Conservation (phyloP, 64 coral and sea anemone genomes). For the Montipora efflorescens region DNA sequence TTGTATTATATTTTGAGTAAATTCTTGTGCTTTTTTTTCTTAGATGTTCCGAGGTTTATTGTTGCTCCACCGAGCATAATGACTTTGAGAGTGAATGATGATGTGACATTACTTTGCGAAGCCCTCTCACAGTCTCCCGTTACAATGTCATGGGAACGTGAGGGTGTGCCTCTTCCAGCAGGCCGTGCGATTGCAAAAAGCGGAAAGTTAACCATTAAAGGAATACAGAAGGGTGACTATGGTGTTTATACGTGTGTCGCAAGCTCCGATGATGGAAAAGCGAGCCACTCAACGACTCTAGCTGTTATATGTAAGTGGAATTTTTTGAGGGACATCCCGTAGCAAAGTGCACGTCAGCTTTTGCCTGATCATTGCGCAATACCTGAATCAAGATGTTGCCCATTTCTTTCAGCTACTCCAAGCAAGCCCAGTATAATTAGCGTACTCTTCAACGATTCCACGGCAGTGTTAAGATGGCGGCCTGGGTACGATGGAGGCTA, state of each 20-base stretch:
- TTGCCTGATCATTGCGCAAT: too few relatives aligned
- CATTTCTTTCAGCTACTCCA: constrained; percentile 76
- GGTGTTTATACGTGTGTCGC: constrained; percentile 87
- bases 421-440: constrained; percentile 68
- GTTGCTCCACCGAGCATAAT: constrained; percentile 72
- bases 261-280: constrained; percentile 66
- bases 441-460: constrained; percentile 35
- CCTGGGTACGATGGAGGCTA: constrained; percentile 92
- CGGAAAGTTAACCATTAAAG: constrained; percentile 68
- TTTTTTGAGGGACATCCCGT: background rate
- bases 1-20: too few relatives aligned
- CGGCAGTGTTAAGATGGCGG: constrained; percentile 71
- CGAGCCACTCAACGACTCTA: constrained; percentile 63
- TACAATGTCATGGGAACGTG: constrained; percentile 73
- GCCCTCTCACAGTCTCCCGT: constrained; percentile 71
- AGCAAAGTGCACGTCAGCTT: background rate
- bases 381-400: background rate
- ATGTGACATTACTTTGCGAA: constrained; percentile 65
- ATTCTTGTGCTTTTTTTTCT: background rate
- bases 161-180: constrained; percentile 50
- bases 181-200: constrained; percentile 60
- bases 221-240: constrained; percentile 78
- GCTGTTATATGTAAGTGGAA: constrained; percentile 87
- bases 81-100: constrained; percentile 75
- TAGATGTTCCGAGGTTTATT: constrained; percentile 86